phyloP scores from a whole-genome alignment of 2,888 invertebrate species.

The Galerucella calmariensis region DNA sequence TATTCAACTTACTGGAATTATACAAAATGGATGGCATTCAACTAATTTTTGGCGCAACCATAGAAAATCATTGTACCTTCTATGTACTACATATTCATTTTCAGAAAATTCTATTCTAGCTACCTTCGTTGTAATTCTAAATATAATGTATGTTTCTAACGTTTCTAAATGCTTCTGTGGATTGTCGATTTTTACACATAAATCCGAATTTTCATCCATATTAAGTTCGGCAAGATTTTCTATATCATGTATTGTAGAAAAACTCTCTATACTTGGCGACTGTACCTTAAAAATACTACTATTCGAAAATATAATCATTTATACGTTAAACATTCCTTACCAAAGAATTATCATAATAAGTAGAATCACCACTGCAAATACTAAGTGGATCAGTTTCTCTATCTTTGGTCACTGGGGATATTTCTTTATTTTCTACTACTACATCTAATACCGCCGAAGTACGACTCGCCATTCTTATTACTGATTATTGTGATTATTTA shows the following conservation, averaged over 20 bases:
- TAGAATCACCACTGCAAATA: slow-evolving; percentile 59
- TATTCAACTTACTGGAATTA: slow-evolving; percentile 71
- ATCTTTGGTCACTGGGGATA: slow-evolving; percentile 58
- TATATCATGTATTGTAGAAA: slow-evolving; percentile 70
- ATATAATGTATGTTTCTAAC: slow-evolving; percentile 78
- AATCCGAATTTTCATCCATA: slow-evolving; percentile 69
- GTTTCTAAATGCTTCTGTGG: slow-evolving; percentile 79
- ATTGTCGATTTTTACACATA: slow-evolving; percentile 76
- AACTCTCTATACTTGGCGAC: slow-evolving; percentile 71
- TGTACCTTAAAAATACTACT: slow-evolving; percentile 64
- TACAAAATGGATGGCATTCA: slow-evolving; percentile 74
- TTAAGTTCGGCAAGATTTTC: slow-evolving; percentile 69
- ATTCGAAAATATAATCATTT: slow-evolving; percentile 19
- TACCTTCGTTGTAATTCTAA: slow-evolving; percentile 75
- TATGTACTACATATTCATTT: slow-evolving; percentile 73
- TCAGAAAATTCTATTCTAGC: slow-evolving; percentile 73
- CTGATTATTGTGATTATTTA: slow-evolving; percentile 20
- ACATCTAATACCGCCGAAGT: slow-evolving; percentile 64
- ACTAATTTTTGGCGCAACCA: slow-evolving; percentile 75
- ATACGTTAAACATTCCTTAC: slow-evolving; percentile 50
- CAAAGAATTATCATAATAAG: slow-evolving; percentile 59
- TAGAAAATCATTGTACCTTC: slow-evolving; percentile 79
- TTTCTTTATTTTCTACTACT: slow-evolving; percentile 63
- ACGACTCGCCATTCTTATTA: slow-evolving; percentile 52
- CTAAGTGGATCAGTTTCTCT: slow-evolving; percentile 58